Conservation (phyloP, 2,113 vertebrate genomes). For the Xiphophorus hellerii region DNA sequence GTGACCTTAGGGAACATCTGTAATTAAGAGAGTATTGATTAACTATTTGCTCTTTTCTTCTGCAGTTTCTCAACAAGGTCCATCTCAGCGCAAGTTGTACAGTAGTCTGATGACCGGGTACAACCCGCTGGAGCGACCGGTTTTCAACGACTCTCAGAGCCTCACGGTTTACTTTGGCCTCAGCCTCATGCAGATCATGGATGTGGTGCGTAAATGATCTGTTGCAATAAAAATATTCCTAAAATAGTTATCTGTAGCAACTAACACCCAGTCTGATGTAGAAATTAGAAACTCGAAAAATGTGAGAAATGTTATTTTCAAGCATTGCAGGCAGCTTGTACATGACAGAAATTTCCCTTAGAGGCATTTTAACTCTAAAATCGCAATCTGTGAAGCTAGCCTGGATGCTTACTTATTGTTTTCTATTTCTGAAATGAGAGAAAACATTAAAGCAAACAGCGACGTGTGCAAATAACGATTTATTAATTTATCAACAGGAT, state of each 20-base stretch:
- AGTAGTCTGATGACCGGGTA: slow-evolving; percentile 85
- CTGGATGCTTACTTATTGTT: background rate
- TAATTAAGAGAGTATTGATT: background rate
- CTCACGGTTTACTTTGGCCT: slow-evolving; percentile 90
- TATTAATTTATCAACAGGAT: slow-evolving; percentile 80
- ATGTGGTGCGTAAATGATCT: slow-evolving; percentile 84
- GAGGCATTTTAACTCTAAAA: background rate
- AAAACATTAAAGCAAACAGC: background rate
- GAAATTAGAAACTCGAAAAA: background rate
- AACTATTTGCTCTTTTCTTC: background rate
- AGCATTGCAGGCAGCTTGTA: background rate
- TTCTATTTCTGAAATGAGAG: background rate
- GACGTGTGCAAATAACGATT: background rate
- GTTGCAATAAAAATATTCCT: background rate
- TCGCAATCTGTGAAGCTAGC: background rate
- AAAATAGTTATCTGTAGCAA: background rate
- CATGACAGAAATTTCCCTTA: background rate
- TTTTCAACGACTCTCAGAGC: slow-evolving; percentile 88
- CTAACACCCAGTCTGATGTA: background rate
- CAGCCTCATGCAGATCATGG: slow-evolving; percentile 95
- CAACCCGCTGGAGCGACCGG: slow-evolving; percentile 88
- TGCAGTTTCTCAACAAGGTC: slow-evolving; percentile 89
- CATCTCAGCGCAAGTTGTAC: slow-evolving; percentile 89
- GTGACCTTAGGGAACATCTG: background rate
- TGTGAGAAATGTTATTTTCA: background rate